Conservation (phyloP, 2,797 vertebrate genomes). For the Setipinna tenuifilis region DNA sequence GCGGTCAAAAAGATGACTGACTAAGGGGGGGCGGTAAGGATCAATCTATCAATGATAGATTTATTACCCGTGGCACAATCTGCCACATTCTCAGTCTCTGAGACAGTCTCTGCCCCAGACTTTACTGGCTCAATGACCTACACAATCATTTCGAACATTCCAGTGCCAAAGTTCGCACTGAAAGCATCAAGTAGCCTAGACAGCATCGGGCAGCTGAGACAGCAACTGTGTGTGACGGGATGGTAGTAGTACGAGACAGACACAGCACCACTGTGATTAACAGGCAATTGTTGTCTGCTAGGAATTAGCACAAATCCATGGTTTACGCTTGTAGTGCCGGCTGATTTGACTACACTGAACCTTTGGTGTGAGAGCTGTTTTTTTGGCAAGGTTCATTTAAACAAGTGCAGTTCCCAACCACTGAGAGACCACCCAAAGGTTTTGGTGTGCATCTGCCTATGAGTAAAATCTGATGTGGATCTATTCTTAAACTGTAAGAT, state of each 20-base stretch:
- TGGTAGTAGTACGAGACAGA: not conserved
- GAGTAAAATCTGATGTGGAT: not conserved
- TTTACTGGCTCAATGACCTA: conserved; percentile 43
- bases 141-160: conserved; percentile 58
- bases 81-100: too few species aligned
- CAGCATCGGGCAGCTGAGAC: conserved; percentile 20
- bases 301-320: not conserved
- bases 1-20: too few species aligned
- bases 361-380: conserved; percentile 25
- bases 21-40: too few species aligned
- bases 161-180: conserved; percentile 58
- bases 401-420: conserved; percentile 72
- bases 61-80: too few species aligned
- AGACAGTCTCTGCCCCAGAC: not conserved
- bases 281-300: not conserved
- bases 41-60: too few species aligned
- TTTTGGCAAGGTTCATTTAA: conserved; percentile 69
- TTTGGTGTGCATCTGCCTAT: conserved; percentile 63
- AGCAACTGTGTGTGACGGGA: not conserved
- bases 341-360: not conserved
- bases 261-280: not conserved
- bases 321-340: not conserved
- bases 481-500: not conserved
- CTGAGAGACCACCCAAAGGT: conserved; percentile 74
- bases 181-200: conserved; percentile 71